A percentile compares a stretch with the other conserved stretches of the same genome.
Conservation (phyloP, 2,113 vertebrate genomes). For the Parotia lawesii region DNA sequence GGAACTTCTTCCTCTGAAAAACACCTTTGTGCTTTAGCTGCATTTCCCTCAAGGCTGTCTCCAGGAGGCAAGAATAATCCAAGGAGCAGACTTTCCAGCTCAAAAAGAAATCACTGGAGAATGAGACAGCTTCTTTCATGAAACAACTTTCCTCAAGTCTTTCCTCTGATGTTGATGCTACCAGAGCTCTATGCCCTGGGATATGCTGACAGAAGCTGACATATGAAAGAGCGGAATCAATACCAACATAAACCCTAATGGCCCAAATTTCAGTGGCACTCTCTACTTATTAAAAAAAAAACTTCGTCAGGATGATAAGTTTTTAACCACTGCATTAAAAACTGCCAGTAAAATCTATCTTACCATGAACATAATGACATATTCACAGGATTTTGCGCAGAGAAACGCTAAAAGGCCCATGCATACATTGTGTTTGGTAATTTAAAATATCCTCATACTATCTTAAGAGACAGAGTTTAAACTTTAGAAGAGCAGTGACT, state of each 20-base stretch:
- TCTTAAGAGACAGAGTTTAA: not conserved
- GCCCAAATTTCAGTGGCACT: not conserved
- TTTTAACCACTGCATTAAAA: not conserved
- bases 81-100: not conserved
- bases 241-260: not conserved
- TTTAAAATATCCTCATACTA: not conserved
- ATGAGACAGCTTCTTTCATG: not conserved
- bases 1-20: not conserved
- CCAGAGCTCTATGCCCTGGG: not conserved
- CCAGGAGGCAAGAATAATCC: not conserved
- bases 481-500: not conserved
- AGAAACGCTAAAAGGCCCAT: not conserved
- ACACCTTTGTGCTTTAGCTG: not conserved
- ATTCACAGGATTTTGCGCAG: not conserved
- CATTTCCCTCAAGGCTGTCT: not conserved
- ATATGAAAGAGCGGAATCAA: not conserved
- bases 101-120: not conserved
- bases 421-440: not conserved
- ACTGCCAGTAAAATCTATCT: not conserved
- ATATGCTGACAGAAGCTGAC: not conserved
- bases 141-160: not conserved
- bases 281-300: not conserved
- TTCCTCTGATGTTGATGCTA: not conserved
- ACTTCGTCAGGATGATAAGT: not conserved
- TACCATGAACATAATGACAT: not conserved